Conservation (phyloP, 2,113 vertebrate genomes). For the Epinephelus fuscoguttatus region DNA sequence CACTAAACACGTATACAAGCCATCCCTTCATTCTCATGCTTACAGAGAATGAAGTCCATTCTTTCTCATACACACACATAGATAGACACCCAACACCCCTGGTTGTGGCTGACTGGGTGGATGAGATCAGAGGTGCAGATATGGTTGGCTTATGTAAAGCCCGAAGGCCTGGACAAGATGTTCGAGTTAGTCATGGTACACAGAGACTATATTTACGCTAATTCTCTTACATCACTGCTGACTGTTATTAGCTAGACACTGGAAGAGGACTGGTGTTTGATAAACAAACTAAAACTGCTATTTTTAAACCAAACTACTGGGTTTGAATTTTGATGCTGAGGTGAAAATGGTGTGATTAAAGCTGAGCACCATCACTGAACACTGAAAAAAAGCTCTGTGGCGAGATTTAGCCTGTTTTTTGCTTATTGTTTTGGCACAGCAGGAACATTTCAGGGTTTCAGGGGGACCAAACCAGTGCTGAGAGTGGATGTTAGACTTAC, state of each 20-base stretch:
- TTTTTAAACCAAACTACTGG: neutral
- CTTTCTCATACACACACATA: neutral
- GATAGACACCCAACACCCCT: constrained; percentile 1
- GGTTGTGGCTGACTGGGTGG: constrained; percentile 37
- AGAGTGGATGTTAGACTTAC: neutral
- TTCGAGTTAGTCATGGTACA: constrained; percentile 49
- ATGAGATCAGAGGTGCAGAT: constrained; percentile 53
- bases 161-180: constrained; percentile 39
- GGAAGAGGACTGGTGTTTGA: neutral
- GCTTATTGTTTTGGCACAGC: neutral
- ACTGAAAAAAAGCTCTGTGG: neutral
- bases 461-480: neutral
- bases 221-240: constrained; percentile 27
- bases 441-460: neutral
- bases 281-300: neutral
- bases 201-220: constrained; percentile 21
- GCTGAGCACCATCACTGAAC: too few relatives aligned
- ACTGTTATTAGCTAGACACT: neutral
- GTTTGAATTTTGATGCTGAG: neutral
- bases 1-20: neutral
- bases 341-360: too few relatives aligned
- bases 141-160: constrained; percentile 28
- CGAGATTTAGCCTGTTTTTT: neutral
- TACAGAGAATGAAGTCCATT: constrained; percentile 7
- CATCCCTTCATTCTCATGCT: neutral